Evolutionary conservation across 2,113 vertebrate genomes (phyloP).

Genomic region (Cavia porcellus): DNA sequence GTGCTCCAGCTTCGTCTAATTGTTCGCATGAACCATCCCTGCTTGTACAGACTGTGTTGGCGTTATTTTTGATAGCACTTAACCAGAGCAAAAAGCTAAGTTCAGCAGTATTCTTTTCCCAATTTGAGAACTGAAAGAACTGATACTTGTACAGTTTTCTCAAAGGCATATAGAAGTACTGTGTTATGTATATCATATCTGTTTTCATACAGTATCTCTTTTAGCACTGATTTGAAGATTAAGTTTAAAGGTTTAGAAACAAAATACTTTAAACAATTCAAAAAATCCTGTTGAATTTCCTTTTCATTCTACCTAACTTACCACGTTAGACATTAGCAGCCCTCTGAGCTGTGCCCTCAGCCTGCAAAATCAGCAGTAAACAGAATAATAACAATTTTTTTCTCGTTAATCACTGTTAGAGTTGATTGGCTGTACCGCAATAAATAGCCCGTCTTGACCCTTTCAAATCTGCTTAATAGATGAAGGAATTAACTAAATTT

Average conservation of each 20-base stretch:
- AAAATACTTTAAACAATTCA: constrained; percentile 31
- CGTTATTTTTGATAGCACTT: constrained; percentile 61
- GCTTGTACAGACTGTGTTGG: constrained; percentile 47
- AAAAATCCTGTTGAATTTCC: constrained; percentile 37
- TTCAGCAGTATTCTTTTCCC: constrained; percentile 68
- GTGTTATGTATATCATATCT: not conserved
- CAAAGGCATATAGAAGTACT: constrained; percentile 37
- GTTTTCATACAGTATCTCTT: too few relatives aligned
- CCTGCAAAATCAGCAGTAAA: constrained; percentile 66
- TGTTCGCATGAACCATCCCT: constrained; percentile 34
- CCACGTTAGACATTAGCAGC: constrained; percentile 51
- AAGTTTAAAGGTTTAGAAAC: constrained; percentile 37
- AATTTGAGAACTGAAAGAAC: constrained; percentile 72
- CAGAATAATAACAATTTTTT: constrained; percentile 45
- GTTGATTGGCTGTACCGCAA: constrained; percentile 67
- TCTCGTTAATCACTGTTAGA: constrained; percentile 60
- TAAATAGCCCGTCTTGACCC: constrained; percentile 64
- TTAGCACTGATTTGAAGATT: constrained; percentile 35
- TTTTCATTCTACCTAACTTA: not conserved
- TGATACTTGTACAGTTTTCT: constrained; percentile 66
- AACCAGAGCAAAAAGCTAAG: constrained; percentile 69
- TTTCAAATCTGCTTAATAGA: constrained; percentile 80
- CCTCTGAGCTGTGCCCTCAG: constrained; percentile 72
- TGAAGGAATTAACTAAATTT: constrained; percentile 78
- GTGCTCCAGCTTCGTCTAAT: constrained; percentile 57